Conservation (phyloP, 2,797 vertebrate species). For the Nyctibius grandis region DNA sequence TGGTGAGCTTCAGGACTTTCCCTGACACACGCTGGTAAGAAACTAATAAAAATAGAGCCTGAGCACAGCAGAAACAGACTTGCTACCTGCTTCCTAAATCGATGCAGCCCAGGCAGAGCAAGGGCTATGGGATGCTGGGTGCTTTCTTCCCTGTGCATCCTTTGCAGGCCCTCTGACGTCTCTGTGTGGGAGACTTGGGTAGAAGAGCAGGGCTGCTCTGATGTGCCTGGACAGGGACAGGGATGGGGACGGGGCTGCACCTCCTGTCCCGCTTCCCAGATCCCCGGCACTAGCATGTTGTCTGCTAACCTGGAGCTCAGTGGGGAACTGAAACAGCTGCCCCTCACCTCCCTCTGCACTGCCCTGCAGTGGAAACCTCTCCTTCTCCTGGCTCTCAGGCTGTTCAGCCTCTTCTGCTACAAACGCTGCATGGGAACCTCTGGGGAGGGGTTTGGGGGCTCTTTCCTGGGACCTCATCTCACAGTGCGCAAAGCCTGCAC, state of each 20-base stretch:
- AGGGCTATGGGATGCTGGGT: neutral
- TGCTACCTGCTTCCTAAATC: neutral
- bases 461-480: neutral
- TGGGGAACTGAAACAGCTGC: fast-evolving
- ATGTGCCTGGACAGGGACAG: neutral
- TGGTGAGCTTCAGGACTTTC: neutral
- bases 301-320: neutral
- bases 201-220: fast-evolving
- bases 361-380: neutral
- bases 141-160: neutral
- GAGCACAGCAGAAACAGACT: neutral
- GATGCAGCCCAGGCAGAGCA: fast-evolving
- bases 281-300: neutral
- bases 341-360: neutral
- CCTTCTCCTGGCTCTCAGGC: neutral
- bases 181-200: neutral
- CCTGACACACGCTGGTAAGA: neutral
- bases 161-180: fast-evolving
- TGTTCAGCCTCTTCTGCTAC: neutral
- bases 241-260: neutral
- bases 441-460: neutral
- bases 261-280: neutral
- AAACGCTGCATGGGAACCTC: neutral
- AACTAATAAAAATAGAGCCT: neutral
- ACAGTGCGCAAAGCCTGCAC: neutral